Conservation (phyloP, 64 coral and sea anemone species). For the Montipora foliosa region DNA sequence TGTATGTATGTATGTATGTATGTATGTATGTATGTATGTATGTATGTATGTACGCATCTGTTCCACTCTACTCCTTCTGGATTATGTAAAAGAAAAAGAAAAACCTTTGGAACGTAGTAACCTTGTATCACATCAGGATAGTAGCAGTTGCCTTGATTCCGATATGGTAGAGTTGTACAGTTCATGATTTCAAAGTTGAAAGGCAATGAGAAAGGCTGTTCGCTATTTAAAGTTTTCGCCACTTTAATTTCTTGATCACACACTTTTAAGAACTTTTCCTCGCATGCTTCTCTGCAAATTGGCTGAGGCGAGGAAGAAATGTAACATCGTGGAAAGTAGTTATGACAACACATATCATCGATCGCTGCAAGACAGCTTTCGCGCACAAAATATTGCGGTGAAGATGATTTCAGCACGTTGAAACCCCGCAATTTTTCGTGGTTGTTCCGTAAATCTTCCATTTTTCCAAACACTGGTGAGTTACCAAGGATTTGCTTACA, state of each 20-base stretch:
- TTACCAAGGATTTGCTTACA: conserved; percentile 27
- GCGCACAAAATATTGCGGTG: background rate
- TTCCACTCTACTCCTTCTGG: too few relatives aligned
- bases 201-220: background rate
- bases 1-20: too few relatives aligned
- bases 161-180: conserved; percentile 16
- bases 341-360: conserved; percentile 25
- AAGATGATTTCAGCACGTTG: background rate
- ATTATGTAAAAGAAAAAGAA: too few relatives aligned
- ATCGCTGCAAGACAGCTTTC: background rate
- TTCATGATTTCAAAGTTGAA: background rate
- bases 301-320: background rate
- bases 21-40: background rate
- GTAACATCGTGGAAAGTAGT: conserved; percentile 26
- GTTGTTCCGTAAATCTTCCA: background rate
- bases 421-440: background rate
- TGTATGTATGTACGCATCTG: too few relatives aligned
- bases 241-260: conserved; percentile 23
- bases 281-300: too few relatives aligned
- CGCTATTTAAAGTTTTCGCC: background rate
- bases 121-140: conserved; percentile 23
- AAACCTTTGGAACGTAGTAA: background rate
- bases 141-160: conserved; percentile 19
- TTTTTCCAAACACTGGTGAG: background rate
- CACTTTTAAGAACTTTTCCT: background rate